phyloP scores from a whole-genome alignment of 2,113 vertebrate genomes.

The Pao palembangensis region DNA sequence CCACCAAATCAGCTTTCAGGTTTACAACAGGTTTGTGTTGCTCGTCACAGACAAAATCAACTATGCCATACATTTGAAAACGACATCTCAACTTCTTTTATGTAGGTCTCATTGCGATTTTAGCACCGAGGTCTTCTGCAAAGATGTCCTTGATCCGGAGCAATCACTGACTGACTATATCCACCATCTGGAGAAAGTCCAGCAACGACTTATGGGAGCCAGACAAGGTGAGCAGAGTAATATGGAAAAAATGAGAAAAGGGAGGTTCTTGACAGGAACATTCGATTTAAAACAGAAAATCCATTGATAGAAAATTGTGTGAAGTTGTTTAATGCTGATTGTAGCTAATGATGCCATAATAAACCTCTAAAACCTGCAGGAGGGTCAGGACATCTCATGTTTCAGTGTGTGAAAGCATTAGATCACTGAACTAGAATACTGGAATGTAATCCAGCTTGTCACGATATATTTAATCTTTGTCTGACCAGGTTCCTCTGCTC shows the following conservation, averaged over 20 bases:
- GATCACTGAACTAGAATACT: not conserved
- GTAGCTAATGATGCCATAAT: too few species aligned
- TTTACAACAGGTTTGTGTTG: conserved; percentile 72
- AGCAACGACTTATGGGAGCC: conserved; percentile 79
- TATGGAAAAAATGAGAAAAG: not conserved
- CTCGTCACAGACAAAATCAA: not conserved
- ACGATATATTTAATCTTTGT: conserved; percentile 1
- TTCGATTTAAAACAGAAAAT: not conserved
- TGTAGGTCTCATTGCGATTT: conserved; percentile 46
- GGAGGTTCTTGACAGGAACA: not conserved
- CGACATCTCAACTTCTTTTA: not conserved
- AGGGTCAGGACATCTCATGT: too few species aligned
- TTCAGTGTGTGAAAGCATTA: too few species aligned
- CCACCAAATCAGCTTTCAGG: conserved; percentile 62
- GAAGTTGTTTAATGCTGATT: too few species aligned
- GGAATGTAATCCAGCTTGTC: not conserved
- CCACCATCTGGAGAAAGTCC: conserved; percentile 85
- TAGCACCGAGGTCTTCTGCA: conserved; percentile 57
- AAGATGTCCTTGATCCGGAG: conserved; percentile 79
- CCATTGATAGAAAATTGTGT: not conserved
- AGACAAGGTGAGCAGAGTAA: conserved; percentile 71
- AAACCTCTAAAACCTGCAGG: too few species aligned
- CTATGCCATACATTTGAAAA: not conserved
- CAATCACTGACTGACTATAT: conserved; percentile 87
- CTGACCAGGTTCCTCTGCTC: conserved; percentile 47